Evolutionary conservation across 2,113 vertebrate genomes (phyloP).

Genomic region (Andinoacara biseriatus): DNA sequence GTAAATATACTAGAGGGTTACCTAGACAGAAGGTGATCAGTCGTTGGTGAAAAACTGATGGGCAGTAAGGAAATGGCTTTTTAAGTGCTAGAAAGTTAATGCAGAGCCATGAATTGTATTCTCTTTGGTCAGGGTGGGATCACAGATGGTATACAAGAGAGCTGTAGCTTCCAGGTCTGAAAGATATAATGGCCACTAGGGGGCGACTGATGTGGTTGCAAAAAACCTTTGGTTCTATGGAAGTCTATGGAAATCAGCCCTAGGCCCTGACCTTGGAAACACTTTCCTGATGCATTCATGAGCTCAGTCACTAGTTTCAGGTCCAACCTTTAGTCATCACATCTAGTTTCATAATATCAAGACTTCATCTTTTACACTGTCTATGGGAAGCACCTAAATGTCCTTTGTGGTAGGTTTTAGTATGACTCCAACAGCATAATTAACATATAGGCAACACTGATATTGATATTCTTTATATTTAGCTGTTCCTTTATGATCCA

Average conservation of each 20-base stretch:
- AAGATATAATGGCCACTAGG: neutral
- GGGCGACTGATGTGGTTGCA: no score
- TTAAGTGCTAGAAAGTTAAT: neutral
- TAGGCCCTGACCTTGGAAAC: neutral
- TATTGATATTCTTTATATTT: neutral
- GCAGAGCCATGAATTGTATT: neutral
- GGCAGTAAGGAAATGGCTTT: neutral
- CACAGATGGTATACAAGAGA: neutral
- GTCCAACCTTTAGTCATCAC: neutral
- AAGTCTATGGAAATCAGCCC: neutral
- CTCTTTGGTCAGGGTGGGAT: neutral
- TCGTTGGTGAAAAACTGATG: neutral
- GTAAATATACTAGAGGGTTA: accelerated
- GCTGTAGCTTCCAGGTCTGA: neutral
- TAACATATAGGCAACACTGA: neutral
- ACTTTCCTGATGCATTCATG: neutral
- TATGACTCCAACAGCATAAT: neutral
- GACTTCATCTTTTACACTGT: neutral
- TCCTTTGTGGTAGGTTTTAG: neutral
- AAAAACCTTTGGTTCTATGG: neutral
- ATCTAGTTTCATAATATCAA: neutral
- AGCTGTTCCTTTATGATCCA: neutral
- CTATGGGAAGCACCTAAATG: neutral
- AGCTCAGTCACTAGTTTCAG: neutral
- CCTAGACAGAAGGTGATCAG: neutral